phyloP scores from a whole-genome alignment of 2,797 vertebrate genomes.

The Clarias platycephalus region DNA sequence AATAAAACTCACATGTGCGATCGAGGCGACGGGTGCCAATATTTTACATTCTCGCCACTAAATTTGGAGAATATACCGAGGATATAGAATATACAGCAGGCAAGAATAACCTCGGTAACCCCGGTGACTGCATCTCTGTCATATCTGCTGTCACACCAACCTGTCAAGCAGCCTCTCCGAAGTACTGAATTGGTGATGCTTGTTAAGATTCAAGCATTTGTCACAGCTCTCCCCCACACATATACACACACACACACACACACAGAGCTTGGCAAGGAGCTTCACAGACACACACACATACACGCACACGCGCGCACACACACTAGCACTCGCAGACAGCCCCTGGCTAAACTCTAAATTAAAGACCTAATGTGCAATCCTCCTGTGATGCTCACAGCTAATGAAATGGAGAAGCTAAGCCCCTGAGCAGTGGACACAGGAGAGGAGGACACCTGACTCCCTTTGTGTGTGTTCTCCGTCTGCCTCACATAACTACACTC shows the following conservation, averaged over 20 bases:
- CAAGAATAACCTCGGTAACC: conserved; percentile 33
- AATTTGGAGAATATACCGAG: conserved; percentile 27
- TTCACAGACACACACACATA: conserved; percentile 16
- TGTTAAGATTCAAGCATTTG: conserved; percentile 50
- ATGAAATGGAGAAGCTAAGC: conserved; percentile 55
- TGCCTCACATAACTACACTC: conserved; percentile 41
- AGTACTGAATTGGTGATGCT: conserved; percentile 41
- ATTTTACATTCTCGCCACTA: conserved; percentile 10
- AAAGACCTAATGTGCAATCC: conserved; percentile 57
- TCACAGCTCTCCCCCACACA: conserved; percentile 41
- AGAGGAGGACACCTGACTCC: conserved; percentile 52
- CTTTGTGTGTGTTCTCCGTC: conserved; percentile 46
- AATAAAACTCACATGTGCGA: not conserved
- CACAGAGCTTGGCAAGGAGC: conserved; percentile 41
- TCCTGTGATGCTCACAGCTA: conserved; percentile 57
- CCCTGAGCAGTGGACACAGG: conserved; percentile 54
- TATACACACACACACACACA: conserved; percentile 25
- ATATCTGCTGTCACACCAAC: conserved; percentile 35
- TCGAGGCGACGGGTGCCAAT: conserved; percentile 13
- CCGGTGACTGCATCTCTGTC: conserved; percentile 34
- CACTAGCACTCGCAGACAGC: conserved; percentile 37
- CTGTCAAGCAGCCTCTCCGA: conserved; percentile 38
- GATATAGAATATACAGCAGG: conserved; percentile 27
- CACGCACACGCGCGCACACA: conserved; percentile 19
- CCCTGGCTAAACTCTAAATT: conserved; percentile 59